Evolutionary conservation across 64 coral and sea anemone genomes (phyloP).

Genomic region (Montipora cactus): DNA sequence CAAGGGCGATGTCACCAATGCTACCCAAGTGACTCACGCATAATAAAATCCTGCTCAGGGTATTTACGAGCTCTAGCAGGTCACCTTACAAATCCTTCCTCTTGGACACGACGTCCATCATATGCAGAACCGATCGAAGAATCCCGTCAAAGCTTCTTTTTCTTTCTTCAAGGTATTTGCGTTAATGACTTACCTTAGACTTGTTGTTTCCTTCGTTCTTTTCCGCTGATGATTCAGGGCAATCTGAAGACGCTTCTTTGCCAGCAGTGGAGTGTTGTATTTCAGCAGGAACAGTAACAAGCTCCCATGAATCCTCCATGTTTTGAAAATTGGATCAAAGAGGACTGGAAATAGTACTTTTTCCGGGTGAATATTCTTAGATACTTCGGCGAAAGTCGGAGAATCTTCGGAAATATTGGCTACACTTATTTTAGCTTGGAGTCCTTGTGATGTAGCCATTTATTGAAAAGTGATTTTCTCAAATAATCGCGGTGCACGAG

Average conservation of each 20-base stretch:
- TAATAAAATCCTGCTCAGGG: too few species aligned
- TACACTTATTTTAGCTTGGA: too few species aligned
- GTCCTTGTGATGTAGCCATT: too few species aligned
- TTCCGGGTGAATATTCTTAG: not conserved
- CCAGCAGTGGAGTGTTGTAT: constrained; percentile 74
- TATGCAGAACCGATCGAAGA: too few species aligned
- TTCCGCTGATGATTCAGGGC: not conserved
- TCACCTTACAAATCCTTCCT: too few species aligned
- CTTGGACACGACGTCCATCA: too few species aligned
- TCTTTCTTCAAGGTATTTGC: too few species aligned
- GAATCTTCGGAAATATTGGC: not conserved
- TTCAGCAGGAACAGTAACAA: constrained; percentile 71
- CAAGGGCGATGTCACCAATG: not conserved
- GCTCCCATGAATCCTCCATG: constrained; percentile 95
- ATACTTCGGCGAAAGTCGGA: not conserved
- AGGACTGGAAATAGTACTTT: not conserved
- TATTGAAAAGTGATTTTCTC: too few species aligned
- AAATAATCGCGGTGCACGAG: too few species aligned
- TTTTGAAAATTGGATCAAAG: constrained; percentile 33
- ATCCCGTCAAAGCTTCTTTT: too few species aligned
- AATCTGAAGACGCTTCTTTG: constrained; percentile 24
- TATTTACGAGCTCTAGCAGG: too few species aligned
- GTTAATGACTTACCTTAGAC: not conserved
- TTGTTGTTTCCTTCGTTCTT: constrained; percentile 23
- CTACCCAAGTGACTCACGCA: not conserved